Evolutionary conservation across 2,888 invertebrate species (phyloP), one percentile per base, ranked within the genome.

Genomic region (Agrotis ipsilon): DNA sequence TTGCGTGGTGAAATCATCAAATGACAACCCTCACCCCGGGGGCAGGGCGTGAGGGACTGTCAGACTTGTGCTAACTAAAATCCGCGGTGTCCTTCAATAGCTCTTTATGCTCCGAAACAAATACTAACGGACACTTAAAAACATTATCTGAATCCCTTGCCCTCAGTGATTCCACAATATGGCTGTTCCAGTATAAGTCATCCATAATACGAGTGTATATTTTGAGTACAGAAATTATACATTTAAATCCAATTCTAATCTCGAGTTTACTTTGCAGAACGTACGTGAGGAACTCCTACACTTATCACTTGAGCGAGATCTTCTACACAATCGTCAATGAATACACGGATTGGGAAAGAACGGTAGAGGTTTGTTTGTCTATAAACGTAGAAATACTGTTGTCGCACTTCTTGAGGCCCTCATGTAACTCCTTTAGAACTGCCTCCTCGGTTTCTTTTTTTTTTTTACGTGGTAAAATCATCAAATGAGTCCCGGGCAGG

Each of bases 301-400:
- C 98, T 79, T 99, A 98, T 95, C 99, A 99, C 93, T 97, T 99
- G 85, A 99, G 98, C 90, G 99, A 99, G 95, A 99, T 99, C 89
- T 99, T 99, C 96, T 98, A 98, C 93, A 99, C 99, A 82, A 98
- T 99, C 70, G 98, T 99, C 83, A 99, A 99, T 93, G 99, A 99
- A 90, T 99, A 99, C 95, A 99, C 99, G 72, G 99, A 99, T 93
- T 99, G 99, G 99, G 98, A 98, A 93, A 97, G 98, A 92, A 98
- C 98, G 86, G 98, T 98, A 89, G 97, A 96, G 94, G 95, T 96
- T 95, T 95, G 94, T 95, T 93, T 94, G 78, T 83, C 83, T 89
- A 85, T 86, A 72, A 80, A 78, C 66, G 80, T 85, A 85, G 84
- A 68, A 57, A 75, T 72, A 73, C 21, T 77, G 63, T 68, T 61